phyloP scores from a whole-genome alignment of 2,888 invertebrate species.

The Ptilodon capucinus region DNA sequence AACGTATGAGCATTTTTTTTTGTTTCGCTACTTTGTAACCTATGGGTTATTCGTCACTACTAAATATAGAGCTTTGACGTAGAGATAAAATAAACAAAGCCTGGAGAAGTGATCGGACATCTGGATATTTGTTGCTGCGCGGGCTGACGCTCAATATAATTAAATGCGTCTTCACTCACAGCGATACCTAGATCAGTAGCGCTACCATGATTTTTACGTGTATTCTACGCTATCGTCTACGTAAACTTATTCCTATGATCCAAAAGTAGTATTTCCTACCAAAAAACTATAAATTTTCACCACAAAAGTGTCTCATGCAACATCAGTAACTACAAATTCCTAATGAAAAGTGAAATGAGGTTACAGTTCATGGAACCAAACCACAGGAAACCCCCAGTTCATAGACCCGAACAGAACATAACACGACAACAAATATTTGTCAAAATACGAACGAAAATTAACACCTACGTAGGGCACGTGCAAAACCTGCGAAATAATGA shows the following conservation, averaged over 20 bases:
- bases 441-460: constrained; percentile 15
- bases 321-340: too few relatives aligned
- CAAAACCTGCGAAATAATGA: constrained; percentile 17
- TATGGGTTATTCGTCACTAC: constrained; percentile 32
- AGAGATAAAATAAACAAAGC: constrained; percentile 46
- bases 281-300: too few relatives aligned
- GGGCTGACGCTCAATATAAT: constrained; percentile 41
- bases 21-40: constrained; percentile 2
- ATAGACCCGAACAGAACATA: constrained; percentile 7
- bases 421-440: constrained; percentile 21
- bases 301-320: too few relatives aligned
- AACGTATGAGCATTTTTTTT: constrained; percentile 7
- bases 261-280: too few relatives aligned
- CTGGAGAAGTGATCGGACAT: constrained; percentile 53
- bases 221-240: too few relatives aligned
- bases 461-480: constrained; percentile 19
- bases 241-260: too few relatives aligned
- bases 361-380: background rate
- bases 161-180: constrained; percentile 24
- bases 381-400: constrained; percentile 1
- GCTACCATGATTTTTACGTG: too few relatives aligned
- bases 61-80: constrained; percentile 54
- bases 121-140: constrained; percentile 41
- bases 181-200: background rate
- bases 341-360: too few relatives aligned